These are phyloP conservation scores for Corythornis cristatus DNA, from an alignment of 2,113 vertebrate genomes.

Conservation along the genomic window DNA sequence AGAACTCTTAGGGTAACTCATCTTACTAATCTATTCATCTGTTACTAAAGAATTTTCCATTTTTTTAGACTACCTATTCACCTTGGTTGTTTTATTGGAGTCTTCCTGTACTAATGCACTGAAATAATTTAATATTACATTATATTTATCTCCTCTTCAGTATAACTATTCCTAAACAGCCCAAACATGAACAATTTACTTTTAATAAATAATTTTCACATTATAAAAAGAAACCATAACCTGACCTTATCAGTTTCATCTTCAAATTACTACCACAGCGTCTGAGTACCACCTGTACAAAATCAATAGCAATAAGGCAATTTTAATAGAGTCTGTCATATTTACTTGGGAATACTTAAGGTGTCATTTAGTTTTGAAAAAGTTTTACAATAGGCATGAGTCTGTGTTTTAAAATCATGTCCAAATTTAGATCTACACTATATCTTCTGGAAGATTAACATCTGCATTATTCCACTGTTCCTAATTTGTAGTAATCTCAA, in stretches of 20 bases:
- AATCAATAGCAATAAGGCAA: neutral
- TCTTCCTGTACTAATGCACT: neutral
- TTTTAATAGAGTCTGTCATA: neutral
- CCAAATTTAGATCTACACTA: neutral
- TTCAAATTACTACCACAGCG: neutral
- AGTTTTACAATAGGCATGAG: neutral
- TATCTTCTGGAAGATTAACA: neutral
- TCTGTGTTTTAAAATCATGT: neutral
- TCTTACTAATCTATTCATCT: slow-evolving; percentile 17
- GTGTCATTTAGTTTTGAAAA: neutral
- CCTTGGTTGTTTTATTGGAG: neutral
- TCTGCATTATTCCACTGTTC: neutral
- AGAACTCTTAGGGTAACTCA: neutral
- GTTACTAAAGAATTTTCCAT: slow-evolving; percentile 42
- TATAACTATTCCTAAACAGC: neutral
- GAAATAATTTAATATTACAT: neutral
- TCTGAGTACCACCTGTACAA: neutral
- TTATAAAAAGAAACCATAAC: neutral
- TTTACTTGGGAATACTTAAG: neutral
- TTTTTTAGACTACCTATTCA: neutral
- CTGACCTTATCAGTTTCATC: neutral
- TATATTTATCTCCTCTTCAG: neutral
- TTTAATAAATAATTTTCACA: neutral
- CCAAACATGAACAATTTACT: neutral
- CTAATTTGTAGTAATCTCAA: neutral